A percentile compares a stretch with the other conserved stretches of the same genome.
Evolutionary conservation across 2,888 invertebrate genomes (phyloP).

Genomic region (Pachydiplax longipennis): DNA sequence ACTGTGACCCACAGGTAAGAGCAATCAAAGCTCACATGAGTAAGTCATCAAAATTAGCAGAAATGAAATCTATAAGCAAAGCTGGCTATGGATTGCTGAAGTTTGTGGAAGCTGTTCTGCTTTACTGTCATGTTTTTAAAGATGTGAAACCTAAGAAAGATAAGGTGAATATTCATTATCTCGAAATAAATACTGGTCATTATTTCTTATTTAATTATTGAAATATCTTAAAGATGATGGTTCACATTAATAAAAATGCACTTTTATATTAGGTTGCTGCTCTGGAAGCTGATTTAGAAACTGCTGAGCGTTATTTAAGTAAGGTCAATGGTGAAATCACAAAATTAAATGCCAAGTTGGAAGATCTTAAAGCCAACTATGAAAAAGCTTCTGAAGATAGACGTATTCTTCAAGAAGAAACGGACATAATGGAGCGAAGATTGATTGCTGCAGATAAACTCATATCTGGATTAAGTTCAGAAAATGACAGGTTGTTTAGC

Average conservation of each 20-base stretch:
- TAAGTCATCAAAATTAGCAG: constrained; percentile 74
- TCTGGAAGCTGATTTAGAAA: constrained; percentile 14
- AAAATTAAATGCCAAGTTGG: constrained; percentile 74
- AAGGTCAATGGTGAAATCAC: constrained; percentile 78
- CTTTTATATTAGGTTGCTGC: neutral
- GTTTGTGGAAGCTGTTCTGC: constrained; percentile 86
- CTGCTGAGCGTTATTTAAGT: constrained; percentile 66
- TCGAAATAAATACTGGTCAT: neutral
- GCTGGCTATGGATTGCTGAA: constrained; percentile 86
- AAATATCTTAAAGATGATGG: too few species aligned
- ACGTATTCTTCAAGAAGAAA: constrained; percentile 79
- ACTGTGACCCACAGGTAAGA: constrained; percentile 66
- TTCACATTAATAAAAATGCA: neutral
- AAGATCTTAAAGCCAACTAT: constrained; percentile 76
- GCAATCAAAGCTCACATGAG: constrained; percentile 74
- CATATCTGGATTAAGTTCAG: constrained; percentile 85
- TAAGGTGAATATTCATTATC: constrained; percentile 55
- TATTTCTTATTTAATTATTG: too few species aligned
- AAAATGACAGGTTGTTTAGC: constrained; percentile 69
- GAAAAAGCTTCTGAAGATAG: constrained; percentile 75
- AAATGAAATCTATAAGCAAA: constrained; percentile 83
- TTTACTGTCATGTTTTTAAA: constrained; percentile 86
- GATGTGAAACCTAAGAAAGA: constrained; percentile 71
- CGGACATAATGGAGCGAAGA: constrained; percentile 80
- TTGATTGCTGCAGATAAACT: constrained; percentile 86